phyloP scores from a whole-genome alignment of 2,797 vertebrate genomes.

The Furcifer pardalis region DNA sequence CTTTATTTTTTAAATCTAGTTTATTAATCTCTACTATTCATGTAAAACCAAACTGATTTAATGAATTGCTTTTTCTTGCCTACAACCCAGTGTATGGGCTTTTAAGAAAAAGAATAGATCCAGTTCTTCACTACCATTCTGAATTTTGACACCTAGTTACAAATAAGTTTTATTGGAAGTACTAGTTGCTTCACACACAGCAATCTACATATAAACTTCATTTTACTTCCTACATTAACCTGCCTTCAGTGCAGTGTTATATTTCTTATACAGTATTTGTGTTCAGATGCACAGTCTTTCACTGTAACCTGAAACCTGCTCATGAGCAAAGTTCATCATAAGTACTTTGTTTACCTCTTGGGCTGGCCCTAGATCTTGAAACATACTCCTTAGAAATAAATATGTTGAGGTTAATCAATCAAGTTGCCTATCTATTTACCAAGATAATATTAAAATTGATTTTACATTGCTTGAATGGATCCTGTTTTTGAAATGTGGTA shows the following conservation, averaged over 20 bases:
- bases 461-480: background rate
- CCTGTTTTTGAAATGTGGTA: conserved; percentile 2
- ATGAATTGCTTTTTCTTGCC: background rate
- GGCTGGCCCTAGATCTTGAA: background rate
- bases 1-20: conserved; percentile 18
- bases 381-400: background rate
- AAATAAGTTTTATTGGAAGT: background rate
- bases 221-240: background rate
- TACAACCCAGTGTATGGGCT: background rate
- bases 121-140: rapidly evolving
- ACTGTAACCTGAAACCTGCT: background rate
- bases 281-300: background rate
- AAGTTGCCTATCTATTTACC: background rate
- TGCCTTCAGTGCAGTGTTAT: background rate
- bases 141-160: background rate
- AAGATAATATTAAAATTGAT: background rate
- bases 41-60: conserved; percentile 31
- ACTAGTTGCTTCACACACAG: background rate
- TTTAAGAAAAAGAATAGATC: background rate
- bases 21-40: background rate
- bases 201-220: background rate
- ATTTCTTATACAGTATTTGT: background rate
- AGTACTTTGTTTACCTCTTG: background rate
- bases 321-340: background rate
- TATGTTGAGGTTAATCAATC: background rate